Evolutionary conservation across 2,888 invertebrate species (phyloP).

Genomic region (Caenorhabditis sp.): DNA sequence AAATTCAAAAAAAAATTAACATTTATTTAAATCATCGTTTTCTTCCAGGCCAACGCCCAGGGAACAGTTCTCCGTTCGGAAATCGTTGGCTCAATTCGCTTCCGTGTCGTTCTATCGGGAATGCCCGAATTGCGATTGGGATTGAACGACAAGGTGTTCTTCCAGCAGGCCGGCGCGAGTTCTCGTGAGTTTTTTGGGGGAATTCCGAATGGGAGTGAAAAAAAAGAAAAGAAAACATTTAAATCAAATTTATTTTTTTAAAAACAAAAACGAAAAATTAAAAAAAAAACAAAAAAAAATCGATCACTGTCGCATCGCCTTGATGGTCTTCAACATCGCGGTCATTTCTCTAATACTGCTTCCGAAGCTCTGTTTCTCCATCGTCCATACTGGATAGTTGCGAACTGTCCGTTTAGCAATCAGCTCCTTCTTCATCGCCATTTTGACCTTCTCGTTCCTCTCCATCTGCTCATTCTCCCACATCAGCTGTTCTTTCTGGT

Average conservation of each 20-base stretch:
- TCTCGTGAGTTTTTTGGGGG: conserved; percentile 43
- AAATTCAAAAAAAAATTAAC: not conserved
- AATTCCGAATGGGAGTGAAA: not conserved
- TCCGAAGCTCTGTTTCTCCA: too few species aligned
- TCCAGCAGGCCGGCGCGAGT: conserved; percentile 93
- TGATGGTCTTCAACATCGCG: too few species aligned
- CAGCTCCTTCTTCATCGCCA: too few species aligned
- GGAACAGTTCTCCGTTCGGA: conserved; percentile 97
- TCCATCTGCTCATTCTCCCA: too few species aligned
- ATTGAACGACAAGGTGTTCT: conserved; percentile 96
- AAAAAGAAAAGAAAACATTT: too few species aligned
- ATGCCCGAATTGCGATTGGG: conserved; percentile 98
- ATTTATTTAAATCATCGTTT: not conserved
- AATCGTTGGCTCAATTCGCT: conserved; percentile 98
- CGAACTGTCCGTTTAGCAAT: too few species aligned
- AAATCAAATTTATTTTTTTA: too few species aligned
- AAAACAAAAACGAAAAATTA: not conserved
- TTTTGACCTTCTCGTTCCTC: too few species aligned
- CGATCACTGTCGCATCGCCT: too few species aligned
- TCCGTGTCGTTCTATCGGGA: conserved; percentile 97
- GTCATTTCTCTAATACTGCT: too few species aligned
- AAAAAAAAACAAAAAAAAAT: not conserved
- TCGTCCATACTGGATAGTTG: too few species aligned
- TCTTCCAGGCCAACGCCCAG: conserved; percentile 90
- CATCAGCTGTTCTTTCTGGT: too few species aligned